Conservation (phyloP, 2,888 invertebrate species). For the Glyphotaelius pellucidus region DNA sequence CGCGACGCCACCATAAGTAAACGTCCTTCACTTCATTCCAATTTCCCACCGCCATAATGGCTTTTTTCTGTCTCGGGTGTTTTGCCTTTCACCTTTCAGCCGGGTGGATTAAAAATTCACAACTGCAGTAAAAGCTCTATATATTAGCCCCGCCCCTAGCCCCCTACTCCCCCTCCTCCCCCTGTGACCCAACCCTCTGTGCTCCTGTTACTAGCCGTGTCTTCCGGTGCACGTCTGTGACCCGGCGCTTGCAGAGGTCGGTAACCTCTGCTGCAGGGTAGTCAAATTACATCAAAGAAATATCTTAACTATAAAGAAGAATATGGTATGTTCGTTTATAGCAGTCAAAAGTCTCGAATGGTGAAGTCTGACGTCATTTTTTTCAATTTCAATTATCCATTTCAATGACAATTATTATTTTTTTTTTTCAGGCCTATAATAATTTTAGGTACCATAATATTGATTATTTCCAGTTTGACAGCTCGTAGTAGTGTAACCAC, state of each 20-base stretch:
- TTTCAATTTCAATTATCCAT: too few relatives aligned
- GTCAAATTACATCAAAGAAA: not conserved
- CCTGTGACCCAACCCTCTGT: not conserved
- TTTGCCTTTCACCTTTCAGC: conserved; percentile 25
- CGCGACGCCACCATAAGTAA: not conserved
- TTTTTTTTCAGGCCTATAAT: too few relatives aligned
- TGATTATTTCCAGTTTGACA: too few relatives aligned
- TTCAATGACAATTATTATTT: too few relatives aligned
- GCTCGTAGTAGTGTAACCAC: too few relatives aligned
- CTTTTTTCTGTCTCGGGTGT: not conserved
- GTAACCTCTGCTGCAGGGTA: conserved; percentile 16
- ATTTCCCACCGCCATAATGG: not conserved
- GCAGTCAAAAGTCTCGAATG: too few relatives aligned
- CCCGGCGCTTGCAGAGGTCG: not conserved
- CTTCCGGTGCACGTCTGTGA: conserved; percentile 42
- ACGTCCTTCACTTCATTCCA: not conserved
- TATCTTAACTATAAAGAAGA: not conserved
- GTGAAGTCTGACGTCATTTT: too few relatives aligned
- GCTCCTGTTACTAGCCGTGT: not conserved
- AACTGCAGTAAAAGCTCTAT: conserved; percentile 25
- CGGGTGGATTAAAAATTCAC: conserved; percentile 38
- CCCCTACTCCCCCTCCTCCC: not conserved
- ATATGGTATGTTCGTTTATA: too few relatives aligned
- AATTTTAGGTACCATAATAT: too few relatives aligned
- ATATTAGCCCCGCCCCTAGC: conserved; percentile 4